phyloP scores from a whole-genome alignment of 2,797 vertebrate genomes.

The Leontopithecus rosalia region DNA sequence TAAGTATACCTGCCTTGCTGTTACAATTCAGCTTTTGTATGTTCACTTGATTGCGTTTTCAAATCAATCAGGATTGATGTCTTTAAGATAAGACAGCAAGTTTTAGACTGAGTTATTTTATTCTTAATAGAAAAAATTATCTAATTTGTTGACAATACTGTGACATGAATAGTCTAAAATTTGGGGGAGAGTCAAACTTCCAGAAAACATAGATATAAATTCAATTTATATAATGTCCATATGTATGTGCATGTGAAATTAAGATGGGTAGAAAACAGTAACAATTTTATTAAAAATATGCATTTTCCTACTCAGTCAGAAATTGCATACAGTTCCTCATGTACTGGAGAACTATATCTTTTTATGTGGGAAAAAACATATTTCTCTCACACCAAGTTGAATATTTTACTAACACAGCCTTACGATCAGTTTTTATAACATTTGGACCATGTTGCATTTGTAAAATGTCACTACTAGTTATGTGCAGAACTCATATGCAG shows the following conservation, averaged over 20 bases:
- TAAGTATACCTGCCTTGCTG: background rate
- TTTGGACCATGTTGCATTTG: slow-evolving; percentile 68
- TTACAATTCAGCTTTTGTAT: slow-evolving; percentile 12
- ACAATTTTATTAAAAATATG: slow-evolving; percentile 4
- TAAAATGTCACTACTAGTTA: slow-evolving; percentile 68
- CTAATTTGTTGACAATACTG: background rate
- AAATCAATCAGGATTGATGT: background rate
- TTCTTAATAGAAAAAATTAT: slow-evolving; percentile 1
- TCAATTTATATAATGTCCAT: background rate
- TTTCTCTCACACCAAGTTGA: slow-evolving; percentile 64
- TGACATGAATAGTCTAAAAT: slow-evolving; percentile 9
- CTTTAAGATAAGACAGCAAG: background rate
- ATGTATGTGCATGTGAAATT: background rate
- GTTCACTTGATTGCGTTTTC: slow-evolving; percentile 28
- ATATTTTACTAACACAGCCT: slow-evolving; percentile 67
- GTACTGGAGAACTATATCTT: slow-evolving; percentile 25
- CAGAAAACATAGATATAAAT: background rate
- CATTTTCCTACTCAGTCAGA: slow-evolving; percentile 40
- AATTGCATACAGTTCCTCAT: slow-evolving; percentile 21
- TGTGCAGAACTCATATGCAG: slow-evolving; percentile 51
- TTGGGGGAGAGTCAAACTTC: background rate
- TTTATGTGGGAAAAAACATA: slow-evolving; percentile 55
- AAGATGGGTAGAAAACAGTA: background rate
- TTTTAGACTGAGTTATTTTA: slow-evolving; percentile 24
- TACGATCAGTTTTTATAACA: slow-evolving; percentile 69